Evolutionary conservation across 1,140 invertebrate species (phyloP).

Genomic region (Arion vulgaris): DNA sequence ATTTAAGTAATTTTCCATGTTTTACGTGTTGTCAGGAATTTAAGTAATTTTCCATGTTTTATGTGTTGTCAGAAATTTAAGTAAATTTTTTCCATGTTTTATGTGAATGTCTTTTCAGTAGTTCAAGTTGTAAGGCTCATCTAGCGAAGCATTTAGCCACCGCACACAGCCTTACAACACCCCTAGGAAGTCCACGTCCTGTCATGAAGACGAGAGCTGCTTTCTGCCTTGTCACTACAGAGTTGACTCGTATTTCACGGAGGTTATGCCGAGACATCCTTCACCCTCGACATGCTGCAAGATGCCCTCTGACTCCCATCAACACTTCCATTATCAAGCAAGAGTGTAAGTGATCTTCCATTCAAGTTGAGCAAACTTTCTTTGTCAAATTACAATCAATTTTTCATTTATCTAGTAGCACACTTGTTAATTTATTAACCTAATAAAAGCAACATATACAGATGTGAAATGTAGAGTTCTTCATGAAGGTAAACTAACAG

Average conservation of each 20-base stretch:
- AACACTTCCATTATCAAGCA: slow-evolving; percentile 86
- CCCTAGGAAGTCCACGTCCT: slow-evolving; percentile 84
- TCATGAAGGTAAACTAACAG: too few relatives aligned
- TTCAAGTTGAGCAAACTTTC: background rate
- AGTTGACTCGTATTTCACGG: slow-evolving; percentile 88
- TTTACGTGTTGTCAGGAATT: too few relatives aligned
- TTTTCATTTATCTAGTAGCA: too few relatives aligned
- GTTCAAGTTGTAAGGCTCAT: slow-evolving; percentile 93
- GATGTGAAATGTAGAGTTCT: too few relatives aligned
- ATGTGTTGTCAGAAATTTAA: too few relatives aligned
- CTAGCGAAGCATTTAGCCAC: slow-evolving; percentile 92
- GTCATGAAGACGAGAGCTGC: slow-evolving; percentile 97
- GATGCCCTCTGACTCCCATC: slow-evolving; percentile 89
- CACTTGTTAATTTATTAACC: too few relatives aligned
- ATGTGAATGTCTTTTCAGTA: slow-evolving; percentile 77
- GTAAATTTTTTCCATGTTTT: too few relatives aligned
- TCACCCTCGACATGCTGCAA: slow-evolving; percentile 86
- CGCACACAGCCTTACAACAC: slow-evolving; percentile 84
- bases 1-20: too few relatives aligned
- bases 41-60: too few relatives aligned
- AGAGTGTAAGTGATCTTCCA: slow-evolving; percentile 67
- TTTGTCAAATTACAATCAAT: too few relatives aligned
- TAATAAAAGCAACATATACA: too few relatives aligned
- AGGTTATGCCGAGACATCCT: slow-evolving; percentile 87
- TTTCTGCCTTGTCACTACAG: slow-evolving; percentile 91